These are phyloP conservation scores for Melanaphis sacchari DNA, from an alignment of 1,140 invertebrate genomes.

Conservation along the genomic window DNA sequence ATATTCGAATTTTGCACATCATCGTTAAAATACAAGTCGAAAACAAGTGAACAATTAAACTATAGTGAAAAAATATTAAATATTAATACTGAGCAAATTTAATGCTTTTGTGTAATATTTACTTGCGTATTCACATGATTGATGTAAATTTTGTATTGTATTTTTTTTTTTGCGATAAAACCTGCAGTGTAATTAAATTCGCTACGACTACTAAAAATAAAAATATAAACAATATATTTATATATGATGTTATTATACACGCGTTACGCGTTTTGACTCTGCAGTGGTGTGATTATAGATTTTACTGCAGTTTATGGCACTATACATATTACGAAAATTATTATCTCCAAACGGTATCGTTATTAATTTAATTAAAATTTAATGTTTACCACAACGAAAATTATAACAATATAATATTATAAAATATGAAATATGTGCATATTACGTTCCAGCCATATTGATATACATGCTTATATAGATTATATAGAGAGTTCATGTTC, in stretches of 20 bases:
- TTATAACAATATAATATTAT: not conserved
- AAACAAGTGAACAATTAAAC: too few relatives aligned
- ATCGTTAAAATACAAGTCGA: too few relatives aligned
- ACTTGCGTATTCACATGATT: too few relatives aligned
- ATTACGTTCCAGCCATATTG: not conserved
- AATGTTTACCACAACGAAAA: not conserved
- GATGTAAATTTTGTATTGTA: not conserved
- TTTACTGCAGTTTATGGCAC: not conserved
- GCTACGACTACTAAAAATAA: not conserved
- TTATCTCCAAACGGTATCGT: not conserved
- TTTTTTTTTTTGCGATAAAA: not conserved
- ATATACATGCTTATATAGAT: not conserved
- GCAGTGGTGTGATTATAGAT: not conserved
- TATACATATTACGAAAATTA: not conserved
- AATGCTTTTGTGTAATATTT: too few relatives aligned
- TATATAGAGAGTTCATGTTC: not conserved
- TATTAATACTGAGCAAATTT: too few relatives aligned
- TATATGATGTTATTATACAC: not conserved
- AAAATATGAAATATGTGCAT: not conserved
- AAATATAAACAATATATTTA: not conserved
- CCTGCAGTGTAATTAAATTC: not conserved
- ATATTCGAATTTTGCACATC: too few relatives aligned
- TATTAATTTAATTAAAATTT: conserved; percentile 19
- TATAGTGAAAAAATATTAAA: too few relatives aligned
- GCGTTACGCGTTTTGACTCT: not conserved